These are phyloP conservation scores for Tetheella fluctuosa DNA, from an alignment of 2,888 invertebrate genomes.

Conservation along the genomic window DNA sequence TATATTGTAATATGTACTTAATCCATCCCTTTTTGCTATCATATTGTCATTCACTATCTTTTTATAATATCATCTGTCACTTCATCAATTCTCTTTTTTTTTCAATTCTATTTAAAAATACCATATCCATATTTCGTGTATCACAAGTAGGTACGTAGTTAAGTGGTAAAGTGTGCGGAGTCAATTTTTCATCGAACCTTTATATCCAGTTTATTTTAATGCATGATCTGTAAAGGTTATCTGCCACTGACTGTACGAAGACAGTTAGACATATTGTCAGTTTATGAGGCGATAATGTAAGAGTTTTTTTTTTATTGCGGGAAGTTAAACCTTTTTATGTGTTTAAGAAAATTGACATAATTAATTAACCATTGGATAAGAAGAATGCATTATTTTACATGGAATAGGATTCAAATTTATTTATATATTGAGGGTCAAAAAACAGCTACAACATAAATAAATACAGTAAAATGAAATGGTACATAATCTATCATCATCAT, in stretches of 20 bases:
- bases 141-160: constrained; percentile 8
- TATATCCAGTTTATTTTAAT: constrained; percentile 21
- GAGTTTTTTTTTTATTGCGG: background rate
- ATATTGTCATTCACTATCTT: no score
- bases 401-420: no score
- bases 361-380: background rate
- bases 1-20: no score
- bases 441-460: no score
- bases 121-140: constrained; percentile 13
- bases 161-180: constrained; percentile 28
- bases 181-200: constrained; percentile 33
- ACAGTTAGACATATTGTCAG: constrained; percentile 21
- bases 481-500: no score
- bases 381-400: no score
- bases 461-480: no score
- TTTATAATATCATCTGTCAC: no score
- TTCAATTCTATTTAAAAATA: background rate
- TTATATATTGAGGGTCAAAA: no score
- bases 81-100: no score
- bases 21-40: no score
- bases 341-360: background rate
- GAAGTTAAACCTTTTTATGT: background rate
- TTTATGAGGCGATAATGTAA: constrained; percentile 15
- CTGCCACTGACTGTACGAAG: constrained; percentile 19
- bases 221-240: constrained; percentile 22